Evolutionary conservation across 2,797 vertebrate species (phyloP), one percentile per base, ranked within the genome.

Genomic region (Pygocentrus nattereri): DNA sequence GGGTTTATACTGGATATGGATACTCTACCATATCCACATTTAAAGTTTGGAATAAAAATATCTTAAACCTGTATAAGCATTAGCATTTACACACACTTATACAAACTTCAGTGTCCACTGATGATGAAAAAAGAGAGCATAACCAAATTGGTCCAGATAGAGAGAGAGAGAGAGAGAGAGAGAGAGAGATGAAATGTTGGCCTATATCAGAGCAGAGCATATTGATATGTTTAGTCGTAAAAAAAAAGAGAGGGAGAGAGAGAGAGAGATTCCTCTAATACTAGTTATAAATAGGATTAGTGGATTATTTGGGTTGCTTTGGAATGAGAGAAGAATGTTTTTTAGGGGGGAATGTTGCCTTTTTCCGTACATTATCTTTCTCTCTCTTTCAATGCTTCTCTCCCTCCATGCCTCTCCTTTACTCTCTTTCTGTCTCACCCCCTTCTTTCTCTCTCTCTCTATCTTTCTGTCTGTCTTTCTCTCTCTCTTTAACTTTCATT

Each of bases 241-340:
- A 58, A 54, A 58, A n/a, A 58, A 56, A 25, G 10, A 69, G 72
- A 88, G 83, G 90, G 87, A 90, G 89, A 86, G 89, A 88, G 87
- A 71, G 87, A 86, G 88, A 90, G 91, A 91, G 92, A 89, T 90
- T 91, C 89, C 91, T 90, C 90, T 87, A 90, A 89, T 71, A 76
- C 71, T 79, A 47, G 82, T 81, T 74, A 62, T 44, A 74, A 85
- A 75, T 81, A 52, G 80, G 79, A 82, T 85, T 78, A 82, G 23
- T 65, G 80, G 79, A 79, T 82, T 81, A 81, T 64, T 79, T 70
- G 76, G 56, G 44, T 27, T 16, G 25, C 64, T 74, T 67, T 74
- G 70, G 74, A 44, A 81, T 65, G 50, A 58, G 49, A 72, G 50
- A 27, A 44, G 79, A 64, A 67, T 61, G 25, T 78, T 86, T 70